Evolutionary conservation across 2,888 invertebrate species (phyloP).

Genomic region (Scotopteryx bipunctaria): DNA sequence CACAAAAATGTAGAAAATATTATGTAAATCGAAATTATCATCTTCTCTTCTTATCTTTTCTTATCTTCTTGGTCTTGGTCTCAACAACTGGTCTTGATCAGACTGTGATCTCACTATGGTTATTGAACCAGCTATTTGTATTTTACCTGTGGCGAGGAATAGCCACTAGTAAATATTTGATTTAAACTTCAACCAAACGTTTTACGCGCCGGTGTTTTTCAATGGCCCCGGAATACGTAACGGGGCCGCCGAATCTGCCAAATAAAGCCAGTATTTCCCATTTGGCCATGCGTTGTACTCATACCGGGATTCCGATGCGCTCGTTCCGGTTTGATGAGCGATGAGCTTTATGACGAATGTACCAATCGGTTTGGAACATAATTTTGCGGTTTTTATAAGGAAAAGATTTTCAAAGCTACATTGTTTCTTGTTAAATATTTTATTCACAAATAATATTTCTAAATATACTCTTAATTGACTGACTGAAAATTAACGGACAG

Average conservation of each 20-base stretch:
- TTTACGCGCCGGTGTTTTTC: constrained; percentile 42
- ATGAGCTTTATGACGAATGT: background rate
- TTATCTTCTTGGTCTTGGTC: too few species aligned
- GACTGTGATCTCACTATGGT: background rate
- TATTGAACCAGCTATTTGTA: background rate
- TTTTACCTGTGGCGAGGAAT: constrained; percentile 1
- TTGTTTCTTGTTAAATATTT: too few species aligned
- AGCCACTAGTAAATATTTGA: constrained; percentile 46
- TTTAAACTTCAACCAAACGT: constrained; percentile 39
- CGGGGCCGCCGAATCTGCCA: constrained; percentile 2
- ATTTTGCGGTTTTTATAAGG: background rate
- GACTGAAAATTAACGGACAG: too few species aligned
- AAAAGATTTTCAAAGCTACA: background rate
- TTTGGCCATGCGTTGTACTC: background rate
- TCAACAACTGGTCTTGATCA: background rate
- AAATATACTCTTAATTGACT: too few species aligned
- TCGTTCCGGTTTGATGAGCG: constrained; percentile 3
- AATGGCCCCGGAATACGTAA: constrained; percentile 32
- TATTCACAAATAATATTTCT: too few species aligned
- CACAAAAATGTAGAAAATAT: too few species aligned
- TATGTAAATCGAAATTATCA: too few species aligned
- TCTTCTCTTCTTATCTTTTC: too few species aligned
- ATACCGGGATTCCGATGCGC: background rate
- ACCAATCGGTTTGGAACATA: background rate
- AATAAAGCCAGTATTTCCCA: constrained; percentile 8